phyloP scores from a whole-genome alignment of 2,113 vertebrate species.

The Rhinogobius similis region DNA sequence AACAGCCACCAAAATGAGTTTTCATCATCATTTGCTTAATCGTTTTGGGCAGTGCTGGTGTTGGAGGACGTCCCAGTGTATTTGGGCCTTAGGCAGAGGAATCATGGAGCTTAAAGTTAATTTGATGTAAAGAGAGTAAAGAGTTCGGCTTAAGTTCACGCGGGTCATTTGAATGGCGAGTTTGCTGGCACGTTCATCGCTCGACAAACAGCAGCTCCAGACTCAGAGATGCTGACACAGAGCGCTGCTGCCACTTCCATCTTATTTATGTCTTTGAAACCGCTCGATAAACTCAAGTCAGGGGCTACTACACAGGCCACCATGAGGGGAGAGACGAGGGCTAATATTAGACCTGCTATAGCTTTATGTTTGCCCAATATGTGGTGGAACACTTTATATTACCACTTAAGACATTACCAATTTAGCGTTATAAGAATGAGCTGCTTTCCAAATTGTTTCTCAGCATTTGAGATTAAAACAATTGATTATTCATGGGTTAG shows the following conservation, averaged over 20 bases:
- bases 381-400: not conserved
- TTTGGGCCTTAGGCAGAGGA: too few relatives aligned
- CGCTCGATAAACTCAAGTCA: constrained; percentile 10
- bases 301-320: constrained; percentile 4
- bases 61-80: too few relatives aligned
- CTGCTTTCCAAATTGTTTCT: not conserved
- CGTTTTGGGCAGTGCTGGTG: too few relatives aligned
- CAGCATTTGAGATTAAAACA: not conserved
- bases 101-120: not conserved
- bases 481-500: not conserved
- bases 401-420: not conserved
- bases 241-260: not conserved
- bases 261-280: constrained; percentile 1
- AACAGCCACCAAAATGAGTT: not conserved
- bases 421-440: not conserved
- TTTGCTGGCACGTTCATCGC: not conserved
- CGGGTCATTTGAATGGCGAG: not conserved
- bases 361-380: not conserved
- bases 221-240: constrained; percentile 3
- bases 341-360: constrained; percentile 1
- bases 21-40: too few relatives aligned
- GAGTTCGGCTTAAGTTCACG: not conserved
- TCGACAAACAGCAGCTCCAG: not conserved
- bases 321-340: not conserved
- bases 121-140: not conserved